Base-by-base conservation (phyloP, 2,888 invertebrate species). In the Selenia dentaria region DNA sequence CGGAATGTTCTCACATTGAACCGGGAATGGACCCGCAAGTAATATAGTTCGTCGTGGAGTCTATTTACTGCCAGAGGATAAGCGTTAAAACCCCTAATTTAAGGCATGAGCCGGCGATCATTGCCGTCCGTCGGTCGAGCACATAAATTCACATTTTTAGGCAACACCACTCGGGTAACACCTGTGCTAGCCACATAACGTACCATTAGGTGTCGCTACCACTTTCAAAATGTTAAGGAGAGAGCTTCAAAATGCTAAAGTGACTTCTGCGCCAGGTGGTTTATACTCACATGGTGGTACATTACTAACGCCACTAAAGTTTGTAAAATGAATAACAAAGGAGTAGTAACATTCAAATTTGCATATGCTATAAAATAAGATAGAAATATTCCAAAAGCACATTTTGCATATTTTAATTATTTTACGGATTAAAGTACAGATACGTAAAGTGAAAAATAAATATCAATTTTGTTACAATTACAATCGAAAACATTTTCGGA, bases 111-210 rank as follows among this genome's bases (percentile, higher is more conserved):
- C 79, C 69, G 68, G 72, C 83, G 84, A 88, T 88, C 86, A 87
- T 88, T 81, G 85, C 82, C 75, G 82, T 74, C 79, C 79, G 74
- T 64, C 67, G 76, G 81, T 74, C 63, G 77, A 67, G 67, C 67
- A 79, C 79, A 86, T 88, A 88, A 88, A 88, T 87, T 83, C 85
- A 79, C 85, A 84, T 86, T 86, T 87, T 87, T 83, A 84, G 84
- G 79, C 71, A 74, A 72, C 80, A 72, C 69, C 69, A 74, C 72
- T 69, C 55, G 63, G 67, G 63, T 67, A 72, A 73, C 84, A 84
- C 84, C 84, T 83, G 84, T 62, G 77, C 57, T 72, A 57, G 64
- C 76, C 77, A 71, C 78, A 74, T 78, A 79, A 80, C 67, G 61
- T 70, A 71, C 72, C 74, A 81, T 79, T 81, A 82, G 64, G 69